These are phyloP conservation scores for Troides aeacus DNA, from an alignment of 2,888 invertebrate genomes.

Conservation along the genomic window DNA sequence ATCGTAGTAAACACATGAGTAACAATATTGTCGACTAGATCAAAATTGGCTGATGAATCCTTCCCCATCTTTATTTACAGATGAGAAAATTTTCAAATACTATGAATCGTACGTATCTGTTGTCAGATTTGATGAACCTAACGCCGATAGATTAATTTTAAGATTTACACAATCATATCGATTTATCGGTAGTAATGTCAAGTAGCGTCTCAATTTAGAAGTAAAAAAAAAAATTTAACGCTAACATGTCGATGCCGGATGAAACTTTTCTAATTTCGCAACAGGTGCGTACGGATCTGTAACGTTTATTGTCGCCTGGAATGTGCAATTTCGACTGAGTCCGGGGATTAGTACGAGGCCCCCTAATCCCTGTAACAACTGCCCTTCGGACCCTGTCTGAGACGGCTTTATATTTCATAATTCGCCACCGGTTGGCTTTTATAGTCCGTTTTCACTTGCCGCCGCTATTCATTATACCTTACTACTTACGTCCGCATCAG, in stretches of 20 bases:
- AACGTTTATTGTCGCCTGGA: conserved; percentile 34
- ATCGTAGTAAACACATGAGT: no score
- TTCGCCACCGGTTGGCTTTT: conserved; percentile 29
- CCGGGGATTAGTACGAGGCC: conserved; percentile 38
- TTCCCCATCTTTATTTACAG: no score
- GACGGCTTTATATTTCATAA: conserved; percentile 41
- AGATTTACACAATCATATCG: no score
- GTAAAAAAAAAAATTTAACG: no score
- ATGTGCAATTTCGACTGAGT: conserved; percentile 39
- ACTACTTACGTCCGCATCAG: neutral
- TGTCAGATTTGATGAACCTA: no score
- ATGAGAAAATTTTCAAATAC: no score
- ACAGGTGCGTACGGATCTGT: conserved; percentile 29
- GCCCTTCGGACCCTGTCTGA: conserved; percentile 28
- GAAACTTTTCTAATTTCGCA: conserved; percentile 31
- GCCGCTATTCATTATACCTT: conserved; percentile 2
- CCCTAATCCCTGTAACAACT: conserved; percentile 35
- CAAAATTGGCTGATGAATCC: no score
- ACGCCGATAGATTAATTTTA: no score
- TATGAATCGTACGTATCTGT: no score
- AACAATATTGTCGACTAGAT: no score
- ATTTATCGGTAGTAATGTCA: no score
- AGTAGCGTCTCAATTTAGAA: neutral
- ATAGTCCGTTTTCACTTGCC: conserved; percentile 26
- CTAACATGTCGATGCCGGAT: conserved; percentile 9